A percentile compares a stretch with the other conserved stretches of the same genome.
These are phyloP conservation scores for Zaprionus kolodkinae DNA, from an alignment of 1,140 invertebrate species.

Conservation along the genomic window DNA sequence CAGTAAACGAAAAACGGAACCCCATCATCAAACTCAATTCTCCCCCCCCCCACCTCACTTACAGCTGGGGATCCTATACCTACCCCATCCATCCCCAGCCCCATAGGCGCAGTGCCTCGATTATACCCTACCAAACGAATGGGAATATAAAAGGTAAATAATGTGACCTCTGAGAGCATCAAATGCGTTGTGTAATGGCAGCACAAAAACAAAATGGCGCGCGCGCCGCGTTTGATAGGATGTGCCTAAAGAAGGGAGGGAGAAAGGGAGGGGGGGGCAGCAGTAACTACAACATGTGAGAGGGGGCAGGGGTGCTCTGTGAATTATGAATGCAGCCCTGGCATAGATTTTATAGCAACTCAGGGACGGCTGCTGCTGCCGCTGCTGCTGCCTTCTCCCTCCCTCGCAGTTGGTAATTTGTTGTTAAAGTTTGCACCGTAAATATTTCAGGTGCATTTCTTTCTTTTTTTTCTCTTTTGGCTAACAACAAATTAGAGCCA, in stretches of 20 bases:
- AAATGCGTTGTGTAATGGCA: conserved; percentile 77
- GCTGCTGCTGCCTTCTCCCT: neutral
- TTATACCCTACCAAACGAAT: conserved; percentile 52
- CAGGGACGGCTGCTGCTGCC: conserved; percentile 3
- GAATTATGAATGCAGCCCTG: conserved; percentile 62
- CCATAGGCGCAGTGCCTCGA: neutral
- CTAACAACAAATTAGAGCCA: conserved; percentile 41
- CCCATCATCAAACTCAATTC: conserved; percentile 37
- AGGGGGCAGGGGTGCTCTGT: neutral
- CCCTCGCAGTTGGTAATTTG: conserved; percentile 34
- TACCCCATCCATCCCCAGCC: too few relatives aligned
- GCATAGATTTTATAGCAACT: conserved; percentile 56
- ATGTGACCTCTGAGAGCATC: conserved; percentile 82
- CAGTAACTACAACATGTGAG: conserved; percentile 30
- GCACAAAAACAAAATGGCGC: conserved; percentile 55
- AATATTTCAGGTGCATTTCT: conserved; percentile 57
- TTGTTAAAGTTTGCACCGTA: conserved; percentile 54
- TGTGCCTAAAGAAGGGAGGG: conserved; percentile 40
- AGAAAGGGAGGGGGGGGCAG: neutral
- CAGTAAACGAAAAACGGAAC: neutral
- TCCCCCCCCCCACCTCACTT: neutral
- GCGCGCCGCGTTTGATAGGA: conserved; percentile 50
- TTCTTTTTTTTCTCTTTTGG: conserved; percentile 8
- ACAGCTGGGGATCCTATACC: neutral
- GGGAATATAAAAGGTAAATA: conserved; percentile 82